Evolutionary conservation across 30 jellyfish, hydroid and myxozoan genomes (phyloP), one percentile per base, ranked within the genome.

Genomic region (Cassiopea andromeda): DNA sequence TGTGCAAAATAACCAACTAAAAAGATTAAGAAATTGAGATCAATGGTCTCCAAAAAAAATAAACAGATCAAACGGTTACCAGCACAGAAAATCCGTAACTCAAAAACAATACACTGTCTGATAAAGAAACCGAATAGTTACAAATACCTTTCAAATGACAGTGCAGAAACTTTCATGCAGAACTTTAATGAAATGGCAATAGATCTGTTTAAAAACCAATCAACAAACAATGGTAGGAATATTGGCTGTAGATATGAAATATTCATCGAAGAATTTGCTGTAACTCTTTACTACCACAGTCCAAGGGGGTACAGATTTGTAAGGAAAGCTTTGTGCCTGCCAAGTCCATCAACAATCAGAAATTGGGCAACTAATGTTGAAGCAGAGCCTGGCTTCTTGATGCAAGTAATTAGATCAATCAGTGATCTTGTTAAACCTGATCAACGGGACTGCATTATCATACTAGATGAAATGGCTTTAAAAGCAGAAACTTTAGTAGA

Each of bases 311-410:
- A 85, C 73, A 44, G 82, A 48, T 85, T 48, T 59, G 60, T 54
- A 12, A 49, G 93, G 67, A 85, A 85, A 57, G 78, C 79, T 71
- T 67, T 85, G 10, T 46, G 73, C 48, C 64, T 85, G 45, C 87
- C 93, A 18, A 44, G 73, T 46, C 93, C 88, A 71, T 44, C 93
- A 14, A 85, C 93, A 17, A 18, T 85, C 14, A 38, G 93, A 17
- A 13, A 49, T 44, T 85, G 93, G 93, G 89, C 89, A 47, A 54
- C 78, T 9, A 85, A 73, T 61, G 73, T 85, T 44, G 61, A 85
- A n/a, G 60, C 71, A 17, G 88, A 85, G 54, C 93, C 87, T 69
- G 88, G 93, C 19, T 85, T 85, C 75, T 46, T 83, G 58, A 18
- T 73, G 82, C 50, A 73, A 12, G 82, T 73, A 7, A 68, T 68